A percentile compares a stretch with the other conserved stretches of the same genome.
phyloP scores from a whole-genome alignment of 35 echinoderm and acorn worm species.

The Diadema setosum region DNA sequence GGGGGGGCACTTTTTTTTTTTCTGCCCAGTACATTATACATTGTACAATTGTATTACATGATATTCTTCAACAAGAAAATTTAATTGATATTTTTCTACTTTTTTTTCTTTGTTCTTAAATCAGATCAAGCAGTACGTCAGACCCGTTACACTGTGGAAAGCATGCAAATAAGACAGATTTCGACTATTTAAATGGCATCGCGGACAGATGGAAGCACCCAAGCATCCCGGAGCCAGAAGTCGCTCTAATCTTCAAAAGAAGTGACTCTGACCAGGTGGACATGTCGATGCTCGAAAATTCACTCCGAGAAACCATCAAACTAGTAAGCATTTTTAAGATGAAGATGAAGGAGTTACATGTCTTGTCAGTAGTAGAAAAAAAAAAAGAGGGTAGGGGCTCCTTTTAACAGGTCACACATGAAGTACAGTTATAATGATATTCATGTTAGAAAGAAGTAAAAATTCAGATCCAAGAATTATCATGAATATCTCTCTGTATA shows the following conservation, averaged over 20 bases:
- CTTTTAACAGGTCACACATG: no score
- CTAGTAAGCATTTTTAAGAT: conserved; percentile 60
- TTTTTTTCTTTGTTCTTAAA: neutral
- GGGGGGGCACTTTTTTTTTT: no score
- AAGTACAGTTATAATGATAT: no score
- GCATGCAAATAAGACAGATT: conserved; percentile 62
- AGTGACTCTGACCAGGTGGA: conserved; percentile 84
- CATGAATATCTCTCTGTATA: no score
- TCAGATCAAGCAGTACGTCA: conserved; percentile 26
- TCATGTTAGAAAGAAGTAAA: no score
- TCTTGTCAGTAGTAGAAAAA: no score
- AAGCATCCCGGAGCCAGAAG: conserved; percentile 94
- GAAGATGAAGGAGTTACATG: no score
- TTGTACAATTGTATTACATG: neutral
- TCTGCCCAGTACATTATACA: neutral
- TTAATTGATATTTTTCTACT: neutral
- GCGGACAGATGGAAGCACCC: conserved; percentile 59
- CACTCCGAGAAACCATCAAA: conserved; percentile 72
- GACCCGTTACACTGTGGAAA: conserved; percentile 79
- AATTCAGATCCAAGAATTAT: no score
- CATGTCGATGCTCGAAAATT: conserved; percentile 70
- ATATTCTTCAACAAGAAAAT: neutral
- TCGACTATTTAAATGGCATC: conserved; percentile 78
- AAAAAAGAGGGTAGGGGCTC: no score
- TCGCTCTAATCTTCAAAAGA: conserved; percentile 94